These are phyloP conservation scores for Synodontis membranacea DNA, from an alignment of 2,113 vertebrate genomes.

Conservation along the genomic window DNA sequence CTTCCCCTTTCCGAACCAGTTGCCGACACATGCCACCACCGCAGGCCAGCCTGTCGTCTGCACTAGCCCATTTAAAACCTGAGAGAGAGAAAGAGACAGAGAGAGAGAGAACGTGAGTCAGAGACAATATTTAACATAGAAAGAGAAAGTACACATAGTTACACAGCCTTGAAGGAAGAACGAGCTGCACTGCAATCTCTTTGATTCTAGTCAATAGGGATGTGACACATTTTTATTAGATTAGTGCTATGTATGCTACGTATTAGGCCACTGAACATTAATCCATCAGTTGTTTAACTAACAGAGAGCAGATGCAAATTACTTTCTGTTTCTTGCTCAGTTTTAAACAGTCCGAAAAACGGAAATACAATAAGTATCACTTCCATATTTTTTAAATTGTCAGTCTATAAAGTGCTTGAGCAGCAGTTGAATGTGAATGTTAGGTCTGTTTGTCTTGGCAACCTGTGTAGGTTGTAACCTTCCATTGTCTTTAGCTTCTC, in stretches of 20 bases:
- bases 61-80: conserved; percentile 89
- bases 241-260: neutral
- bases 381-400: conserved; percentile 22
- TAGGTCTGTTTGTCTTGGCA: too few species aligned
- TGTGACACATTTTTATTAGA: conserved; percentile 37
- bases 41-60: conserved; percentile 97
- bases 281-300: neutral
- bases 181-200: conserved; percentile 13
- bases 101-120: neutral
- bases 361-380: conserved; percentile 20
- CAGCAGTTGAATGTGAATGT: too few species aligned
- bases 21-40: conserved; percentile 89
- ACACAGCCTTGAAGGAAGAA: conserved; percentile 11
- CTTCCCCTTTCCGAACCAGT: conserved; percentile 99
- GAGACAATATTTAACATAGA: neutral
- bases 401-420: neutral
- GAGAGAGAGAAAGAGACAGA: conserved; percentile 32
- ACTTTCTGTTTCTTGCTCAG: neutral
- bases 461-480: too few species aligned
- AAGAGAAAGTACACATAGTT: neutral
- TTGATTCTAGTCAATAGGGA: conserved; percentile 7
- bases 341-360: neutral
- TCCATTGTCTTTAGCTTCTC: too few species aligned
- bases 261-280: neutral
- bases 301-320: neutral